Percentiles rank a stretch among this genome's conserved stretches.
These are phyloP conservation scores for Pocota personata DNA, from an alignment of 2,888 invertebrate genomes.

Conservation along the genomic window DNA sequence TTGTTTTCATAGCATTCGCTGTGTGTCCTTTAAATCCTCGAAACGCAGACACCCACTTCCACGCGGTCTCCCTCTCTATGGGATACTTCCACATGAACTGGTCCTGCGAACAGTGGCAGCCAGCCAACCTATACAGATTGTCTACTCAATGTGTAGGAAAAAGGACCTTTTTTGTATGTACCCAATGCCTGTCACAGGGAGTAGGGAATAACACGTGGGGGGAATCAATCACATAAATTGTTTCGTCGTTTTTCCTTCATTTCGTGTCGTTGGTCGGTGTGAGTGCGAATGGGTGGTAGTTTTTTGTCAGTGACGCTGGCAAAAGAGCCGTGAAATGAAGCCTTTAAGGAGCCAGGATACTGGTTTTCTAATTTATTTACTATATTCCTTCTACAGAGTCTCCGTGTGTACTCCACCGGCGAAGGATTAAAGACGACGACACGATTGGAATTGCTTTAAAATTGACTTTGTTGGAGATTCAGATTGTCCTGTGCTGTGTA, in stretches of 20 bases:
- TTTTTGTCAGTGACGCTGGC: slow-evolving; percentile 20
- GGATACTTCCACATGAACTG: slow-evolving; percentile 68
- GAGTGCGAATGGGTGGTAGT: slow-evolving; percentile 31
- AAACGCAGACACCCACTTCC: slow-evolving; percentile 25
- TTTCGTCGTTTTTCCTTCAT: slow-evolving; percentile 67
- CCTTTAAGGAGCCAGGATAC: slow-evolving; percentile 71
- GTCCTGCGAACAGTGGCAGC: slow-evolving; percentile 63
- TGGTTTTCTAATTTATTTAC: slow-evolving; percentile 72
- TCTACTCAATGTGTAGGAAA: slow-evolving; percentile 49
- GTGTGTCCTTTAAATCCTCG: slow-evolving; percentile 48
- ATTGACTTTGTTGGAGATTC: slow-evolving; percentile 24
- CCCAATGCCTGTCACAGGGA: slow-evolving; percentile 59
- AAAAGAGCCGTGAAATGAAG: slow-evolving; percentile 74
- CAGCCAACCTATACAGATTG: slow-evolving; percentile 71
- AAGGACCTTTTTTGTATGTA: slow-evolving; percentile 37
- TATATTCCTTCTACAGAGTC: slow-evolving; percentile 37
- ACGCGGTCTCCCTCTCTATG: slow-evolving; percentile 23
- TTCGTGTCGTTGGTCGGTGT: slow-evolving; percentile 20
- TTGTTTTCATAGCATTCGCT: slow-evolving; percentile 69
- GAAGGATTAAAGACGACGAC: slow-evolving; percentile 57
- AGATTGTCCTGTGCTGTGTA: not conserved
- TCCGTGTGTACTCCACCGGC: not conserved
- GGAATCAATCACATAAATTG: slow-evolving; percentile 74
- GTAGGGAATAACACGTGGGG: slow-evolving; percentile 69
- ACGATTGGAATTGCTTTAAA: slow-evolving; percentile 52